Conservation (phyloP, 1,140 invertebrate genomes). For the Goniozus legneri region DNA sequence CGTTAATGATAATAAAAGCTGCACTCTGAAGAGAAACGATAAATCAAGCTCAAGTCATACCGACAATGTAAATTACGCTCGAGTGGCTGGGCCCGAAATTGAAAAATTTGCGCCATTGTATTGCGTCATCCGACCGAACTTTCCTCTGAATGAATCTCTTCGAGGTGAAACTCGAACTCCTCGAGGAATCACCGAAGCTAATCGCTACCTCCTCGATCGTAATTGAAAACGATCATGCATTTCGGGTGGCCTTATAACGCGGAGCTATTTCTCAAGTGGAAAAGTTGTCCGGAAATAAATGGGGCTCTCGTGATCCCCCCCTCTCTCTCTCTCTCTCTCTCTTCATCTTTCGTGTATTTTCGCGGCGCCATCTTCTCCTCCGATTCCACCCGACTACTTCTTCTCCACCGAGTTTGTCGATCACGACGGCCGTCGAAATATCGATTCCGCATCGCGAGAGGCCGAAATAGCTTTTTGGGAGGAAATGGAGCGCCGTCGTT, state of each 20-base stretch:
- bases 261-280: slow-evolving; percentile 27
- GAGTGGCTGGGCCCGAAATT: no score
- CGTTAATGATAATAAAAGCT: slow-evolving; percentile 7
- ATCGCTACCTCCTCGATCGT: no score
- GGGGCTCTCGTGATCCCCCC: slow-evolving; percentile 23
- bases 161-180: no score
- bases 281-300: slow-evolving; percentile 29
- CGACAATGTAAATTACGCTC: no score
- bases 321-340: slow-evolving; percentile 15
- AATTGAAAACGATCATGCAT: slow-evolving; percentile 17
- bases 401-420: slow-evolving; percentile 10
- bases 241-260: slow-evolving; percentile 12
- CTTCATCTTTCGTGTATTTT: slow-evolving; percentile 29
- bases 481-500: no score
- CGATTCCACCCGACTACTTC: slow-evolving; percentile 18
- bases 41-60: no score
- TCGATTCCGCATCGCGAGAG: background rate
- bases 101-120: no score
- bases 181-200: no score
- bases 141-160: no score
- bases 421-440: background rate
- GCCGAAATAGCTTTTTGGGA: no score
- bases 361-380: slow-evolving; percentile 14
- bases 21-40: slow-evolving; percentile 5
- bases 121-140: no score